Base-by-base conservation (phyloP, 2,888 invertebrate species). In the Cataglyphis altisquamis region DNA sequence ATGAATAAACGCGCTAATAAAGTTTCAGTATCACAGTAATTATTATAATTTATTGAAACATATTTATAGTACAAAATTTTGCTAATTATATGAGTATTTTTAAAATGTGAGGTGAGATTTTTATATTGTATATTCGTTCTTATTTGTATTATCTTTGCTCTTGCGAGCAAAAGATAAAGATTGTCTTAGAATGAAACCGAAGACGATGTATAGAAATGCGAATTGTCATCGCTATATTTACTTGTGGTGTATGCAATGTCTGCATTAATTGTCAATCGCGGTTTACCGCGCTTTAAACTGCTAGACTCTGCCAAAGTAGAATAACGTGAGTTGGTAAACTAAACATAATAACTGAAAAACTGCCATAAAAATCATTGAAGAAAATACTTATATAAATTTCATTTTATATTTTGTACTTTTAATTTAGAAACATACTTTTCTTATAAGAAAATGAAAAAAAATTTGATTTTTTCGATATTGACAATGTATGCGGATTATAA, bases 221-320 rank as follows among this genome's bases (percentile, higher is more conserved):
- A 63, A 87, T 78, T 84, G 87, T 87, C 87, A 87, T 82, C 86
- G 84, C 84, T 87, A 87, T 87, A 87, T 84, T 87, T 86, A 87
- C 82, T 70, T 82, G 52, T 36, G 36, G 32, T 45, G 21, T 70
- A 55, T 45, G 52, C 67, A 55, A 29, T 63, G 32, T 39, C 18
- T 15, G n/a, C 66, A 63, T 12, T 75, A 55, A 82, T 74, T 68
- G 82, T 62, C 67, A 21, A 68, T 48, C 57, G 62, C 36, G 3
- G 5, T 73, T 62, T 32, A 36, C n/a, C n/a, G n/a, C 18, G 25
- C 36, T 25, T 29, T 60, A 68, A 68, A 70, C 15, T 6, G 9
- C 39, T 48, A 48, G 60, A 41, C n/a, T 67, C 32, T 36, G 18
- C 18, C 52, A 32, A 32, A 15, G 18, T 32, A 9, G 15, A 36